Evolutionary conservation across 2,797 vertebrate species (phyloP).

Genomic region (Phrynocephalus forsythii): DNA sequence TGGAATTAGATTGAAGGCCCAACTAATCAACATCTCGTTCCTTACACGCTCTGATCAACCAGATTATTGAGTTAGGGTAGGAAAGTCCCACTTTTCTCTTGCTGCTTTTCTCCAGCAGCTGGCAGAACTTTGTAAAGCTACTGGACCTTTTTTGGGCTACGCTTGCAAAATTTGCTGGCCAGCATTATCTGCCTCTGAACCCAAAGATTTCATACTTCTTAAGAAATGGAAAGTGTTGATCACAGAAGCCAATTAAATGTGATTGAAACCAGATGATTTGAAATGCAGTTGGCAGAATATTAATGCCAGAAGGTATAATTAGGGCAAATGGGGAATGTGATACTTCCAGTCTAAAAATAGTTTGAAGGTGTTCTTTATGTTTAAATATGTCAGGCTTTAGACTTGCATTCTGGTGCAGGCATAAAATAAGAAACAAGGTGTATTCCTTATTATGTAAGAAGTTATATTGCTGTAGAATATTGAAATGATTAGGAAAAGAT

Average conservation of each 20-base stretch:
- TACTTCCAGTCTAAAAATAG: conserved; percentile 23
- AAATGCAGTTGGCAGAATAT: neutral
- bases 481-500: neutral
- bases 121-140: neutral
- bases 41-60: neutral
- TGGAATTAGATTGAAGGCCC: neutral
- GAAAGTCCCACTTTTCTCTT: neutral
- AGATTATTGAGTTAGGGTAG: neutral
- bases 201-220: neutral
- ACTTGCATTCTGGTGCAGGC: neutral
- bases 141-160: too few relatives aligned
- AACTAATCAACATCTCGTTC: neutral
- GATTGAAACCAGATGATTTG: neutral
- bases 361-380: neutral
- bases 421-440: neutral
- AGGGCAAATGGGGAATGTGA: neutral
- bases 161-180: too few relatives aligned
- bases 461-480: neutral
- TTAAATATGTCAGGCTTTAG: neutral
- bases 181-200: neutral
- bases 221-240: neutral
- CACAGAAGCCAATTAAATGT: neutral
- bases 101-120: neutral
- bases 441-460: neutral
- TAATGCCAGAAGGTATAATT: conserved; percentile 11